A percentile compares a stretch with the other conserved stretches of the same genome.
Conservation (phyloP, 2,888 invertebrate genomes). For the Catocala fraxini region DNA sequence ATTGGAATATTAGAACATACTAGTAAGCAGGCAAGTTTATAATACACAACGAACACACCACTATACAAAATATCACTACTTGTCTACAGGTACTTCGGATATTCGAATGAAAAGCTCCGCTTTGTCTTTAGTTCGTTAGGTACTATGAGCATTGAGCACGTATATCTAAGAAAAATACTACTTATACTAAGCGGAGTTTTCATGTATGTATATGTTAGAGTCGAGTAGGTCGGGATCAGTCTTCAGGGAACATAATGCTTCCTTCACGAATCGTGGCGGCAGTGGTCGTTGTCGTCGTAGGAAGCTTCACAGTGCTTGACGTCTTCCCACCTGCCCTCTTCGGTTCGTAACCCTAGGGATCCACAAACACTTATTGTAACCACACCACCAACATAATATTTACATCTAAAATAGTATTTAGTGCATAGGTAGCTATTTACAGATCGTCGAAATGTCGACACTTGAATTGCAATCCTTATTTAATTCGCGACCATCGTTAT, state of each 20-base stretch:
- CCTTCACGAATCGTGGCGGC: constrained; percentile 42
- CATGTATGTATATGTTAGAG: constrained; percentile 9
- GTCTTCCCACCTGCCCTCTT: constrained; percentile 45
- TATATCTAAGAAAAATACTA: constrained; percentile 9
- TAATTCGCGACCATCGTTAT: too few species aligned
- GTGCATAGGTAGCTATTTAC: constrained; percentile 24
- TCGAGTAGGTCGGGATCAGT: constrained; percentile 52
- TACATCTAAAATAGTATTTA: constrained; percentile 28
- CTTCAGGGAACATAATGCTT: constrained; percentile 64
- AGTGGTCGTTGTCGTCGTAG: constrained; percentile 46
- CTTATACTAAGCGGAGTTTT: constrained; percentile 14
- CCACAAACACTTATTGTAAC: constrained; percentile 57
- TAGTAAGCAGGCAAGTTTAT: constrained; percentile 40
- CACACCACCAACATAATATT: constrained; percentile 42
- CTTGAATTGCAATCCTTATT: too few species aligned
- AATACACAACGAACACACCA: constrained; percentile 17
- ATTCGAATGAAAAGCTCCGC: constrained; percentile 5
- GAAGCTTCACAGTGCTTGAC: constrained; percentile 32
- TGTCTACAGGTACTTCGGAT: constrained; percentile 4
- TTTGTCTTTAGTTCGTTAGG: neutral
- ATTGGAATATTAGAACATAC: constrained; percentile 16
- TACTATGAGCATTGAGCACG: neutral
- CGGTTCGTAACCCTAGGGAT: constrained; percentile 65
- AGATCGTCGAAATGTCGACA: constrained; percentile 1
- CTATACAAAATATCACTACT: constrained; percentile 24